Base-by-base conservation (phyloP, 1,140 invertebrate genomes). In the Trichogramma pretiosum region DNA sequence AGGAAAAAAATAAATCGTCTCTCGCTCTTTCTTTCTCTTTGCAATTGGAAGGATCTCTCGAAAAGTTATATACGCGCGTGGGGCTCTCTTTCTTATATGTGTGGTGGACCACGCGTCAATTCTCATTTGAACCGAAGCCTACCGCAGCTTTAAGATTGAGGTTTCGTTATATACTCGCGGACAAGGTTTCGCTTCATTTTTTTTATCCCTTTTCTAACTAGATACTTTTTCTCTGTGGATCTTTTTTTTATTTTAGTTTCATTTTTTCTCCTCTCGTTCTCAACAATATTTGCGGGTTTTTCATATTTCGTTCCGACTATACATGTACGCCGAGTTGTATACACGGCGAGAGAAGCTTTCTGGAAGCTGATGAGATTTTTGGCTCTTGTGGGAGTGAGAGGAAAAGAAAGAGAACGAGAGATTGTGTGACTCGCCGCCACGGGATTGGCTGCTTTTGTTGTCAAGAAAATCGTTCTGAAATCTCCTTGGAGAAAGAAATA, bases 121-220 rank as follows among this genome's bases (percentile, higher is more conserved):
- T 48, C 40, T 42, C 34, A 42, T 48, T 48, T 46, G 37, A 11
- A 28, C 23, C 17, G 26, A 39, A 39, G 26, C 14, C 19, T 21
- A 41, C 38, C 38, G 38, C 38, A 35, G 16, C 3, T 33, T 47
- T 40, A 3, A 34, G 18, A 35, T 36, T 41, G 32, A 26, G 46
- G 28, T 35, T 41, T 47, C n/a, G 19, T 3, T n/a, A n/a, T n/a
- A n/a, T n/a, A n/a, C n/a, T n/a, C n/a, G n/a, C n/a, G n/a, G n/a
- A n/a, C n/a, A n/a, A n/a, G n/a, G n/a, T 28, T 28, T 28, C 24
- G 5, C 24, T 28, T 11, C 24, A 7, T 11, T 5, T 28, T 11
- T 5, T 28, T 28, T 28, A 11, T 11, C 11, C 11, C 24, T 28
- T 28, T 28, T 28, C 24, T 28, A 7, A 5, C 24, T 28, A 5